Conservation (phyloP, 2,888 invertebrate species). For the Eupithecia subumbrata region DNA sequence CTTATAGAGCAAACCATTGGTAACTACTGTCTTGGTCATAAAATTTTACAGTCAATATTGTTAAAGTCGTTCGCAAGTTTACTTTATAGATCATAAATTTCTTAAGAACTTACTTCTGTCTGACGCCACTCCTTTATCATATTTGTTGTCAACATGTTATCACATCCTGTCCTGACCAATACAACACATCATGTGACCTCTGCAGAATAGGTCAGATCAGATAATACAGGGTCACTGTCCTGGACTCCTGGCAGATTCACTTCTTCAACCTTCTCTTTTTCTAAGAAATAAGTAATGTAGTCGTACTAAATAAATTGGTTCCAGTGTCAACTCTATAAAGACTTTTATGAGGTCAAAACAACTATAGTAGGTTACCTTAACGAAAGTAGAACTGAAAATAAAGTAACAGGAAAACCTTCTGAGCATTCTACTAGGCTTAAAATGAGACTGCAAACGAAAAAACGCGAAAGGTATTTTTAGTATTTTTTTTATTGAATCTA, state of each 20-base stretch:
- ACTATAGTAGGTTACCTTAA: neutral
- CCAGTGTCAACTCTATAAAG: neutral
- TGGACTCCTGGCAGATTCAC: constrained; percentile 32
- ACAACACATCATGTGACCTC: constrained; percentile 59
- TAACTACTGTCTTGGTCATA: neutral
- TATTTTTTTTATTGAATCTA: neutral
- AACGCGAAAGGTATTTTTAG: neutral
- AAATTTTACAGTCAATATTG: neutral
- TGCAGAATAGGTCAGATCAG: constrained; percentile 59
- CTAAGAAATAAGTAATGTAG: neutral
- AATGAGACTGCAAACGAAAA: neutral
- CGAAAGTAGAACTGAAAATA: neutral
- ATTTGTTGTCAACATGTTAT: constrained; percentile 46
- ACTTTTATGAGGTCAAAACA: neutral
- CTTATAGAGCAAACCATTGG: neutral
- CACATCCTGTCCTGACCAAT: constrained; percentile 63
- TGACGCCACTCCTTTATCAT: constrained; percentile 32
- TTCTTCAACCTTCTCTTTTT: neutral
- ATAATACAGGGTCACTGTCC: constrained; percentile 64
- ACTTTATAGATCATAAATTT: constrained; percentile 15
- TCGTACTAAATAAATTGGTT: neutral
- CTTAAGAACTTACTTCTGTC: neutral
- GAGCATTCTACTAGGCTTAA: neutral
- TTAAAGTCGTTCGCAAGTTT: constrained; percentile 3
- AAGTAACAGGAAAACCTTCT: neutral